Conservation (phyloP, 2,113 vertebrate genomes). For the Cebidichthys violaceus region DNA sequence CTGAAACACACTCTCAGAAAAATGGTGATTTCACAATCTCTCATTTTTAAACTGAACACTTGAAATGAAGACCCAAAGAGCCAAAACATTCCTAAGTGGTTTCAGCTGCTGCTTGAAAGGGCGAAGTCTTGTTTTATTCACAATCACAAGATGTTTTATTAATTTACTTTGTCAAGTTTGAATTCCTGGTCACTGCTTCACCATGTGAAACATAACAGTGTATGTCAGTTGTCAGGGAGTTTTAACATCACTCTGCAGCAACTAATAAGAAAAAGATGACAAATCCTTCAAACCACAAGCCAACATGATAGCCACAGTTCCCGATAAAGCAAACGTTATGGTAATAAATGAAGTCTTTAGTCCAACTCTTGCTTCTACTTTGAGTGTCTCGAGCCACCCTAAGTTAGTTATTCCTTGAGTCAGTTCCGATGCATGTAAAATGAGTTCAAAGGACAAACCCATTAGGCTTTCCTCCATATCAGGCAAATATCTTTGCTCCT, state of each 20-base stretch:
- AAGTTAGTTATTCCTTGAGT: constrained; percentile 13
- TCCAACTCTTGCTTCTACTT: constrained; percentile 11
- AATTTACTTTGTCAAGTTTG: not conserved
- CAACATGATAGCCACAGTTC: constrained; percentile 6
- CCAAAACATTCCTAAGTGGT: constrained; percentile 12
- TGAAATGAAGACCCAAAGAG: not conserved
- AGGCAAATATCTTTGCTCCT: constrained; percentile 58
- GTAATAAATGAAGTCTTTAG: constrained; percentile 38
- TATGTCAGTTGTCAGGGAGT: constrained; percentile 37
- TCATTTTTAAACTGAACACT: constrained; percentile 38
- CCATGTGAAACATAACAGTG: constrained; percentile 13
- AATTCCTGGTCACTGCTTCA: constrained; percentile 4
- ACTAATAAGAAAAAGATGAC: constrained; percentile 50
- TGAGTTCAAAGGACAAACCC: constrained; percentile 66
- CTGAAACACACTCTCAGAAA: not conserved
- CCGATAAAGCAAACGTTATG: constrained; percentile 33
- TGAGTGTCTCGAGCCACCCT: constrained; percentile 13
- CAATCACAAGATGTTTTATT: constrained; percentile 19
- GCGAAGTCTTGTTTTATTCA: constrained; percentile 25
- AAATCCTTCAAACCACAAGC: constrained; percentile 29
- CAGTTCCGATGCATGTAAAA: constrained; percentile 26
- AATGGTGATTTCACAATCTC: constrained; percentile 27
- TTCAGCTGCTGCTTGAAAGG: constrained; percentile 25
- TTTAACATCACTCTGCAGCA: constrained; percentile 39
- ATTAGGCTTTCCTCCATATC: constrained; percentile 56